Evolutionary conservation across 2,113 vertebrate species (phyloP), one percentile per base, ranked within the genome.

Genomic region (Motacilla alba): DNA sequence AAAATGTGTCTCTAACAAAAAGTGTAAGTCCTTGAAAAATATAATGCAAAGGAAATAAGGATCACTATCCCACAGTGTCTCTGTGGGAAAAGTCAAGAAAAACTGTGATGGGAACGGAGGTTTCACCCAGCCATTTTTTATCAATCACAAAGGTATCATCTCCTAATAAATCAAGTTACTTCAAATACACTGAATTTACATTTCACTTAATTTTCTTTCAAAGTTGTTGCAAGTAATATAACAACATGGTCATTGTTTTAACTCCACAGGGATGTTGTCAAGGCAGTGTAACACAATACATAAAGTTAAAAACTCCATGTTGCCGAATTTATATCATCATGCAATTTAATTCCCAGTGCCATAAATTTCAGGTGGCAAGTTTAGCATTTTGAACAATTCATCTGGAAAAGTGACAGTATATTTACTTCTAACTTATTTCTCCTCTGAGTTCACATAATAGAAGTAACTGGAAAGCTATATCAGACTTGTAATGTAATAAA

Each of bases 381-480:
- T 88, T 60, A 93, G 18, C 47, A 92, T 96, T 93, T 93, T 91
- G 76, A 95, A 23, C 64, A 89, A 83, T 92, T 89, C 35, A 39
- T 94, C 86, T 90, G 49, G 56, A 90, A 86, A 88, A 83, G 64
- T 92, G 70, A 80, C 84, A 95, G 63, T 41, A 63, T 90, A 93
- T 95, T 94, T 93, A 90, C 82, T 97, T 83, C 90, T 86, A 59
- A 79, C 76, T 93, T 93, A 86, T 88, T 95, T 92, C 66, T 94
- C 60, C 73, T 97, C 79, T 89, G 90, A 78, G 47, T 92, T 96
- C 85, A 84, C 49, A 43, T 78, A 94, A 83, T 75, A 89, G 52
- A 92, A 94, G 74, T 78, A 93, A 93, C 94, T 87, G 60, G 41
- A 79, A 96, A 86, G 82, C 85, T 70, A 17, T 33, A 75, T 72